phyloP scores from a whole-genome alignment of 2,113 vertebrate species.

The Porphyrio hochstetteri region DNA sequence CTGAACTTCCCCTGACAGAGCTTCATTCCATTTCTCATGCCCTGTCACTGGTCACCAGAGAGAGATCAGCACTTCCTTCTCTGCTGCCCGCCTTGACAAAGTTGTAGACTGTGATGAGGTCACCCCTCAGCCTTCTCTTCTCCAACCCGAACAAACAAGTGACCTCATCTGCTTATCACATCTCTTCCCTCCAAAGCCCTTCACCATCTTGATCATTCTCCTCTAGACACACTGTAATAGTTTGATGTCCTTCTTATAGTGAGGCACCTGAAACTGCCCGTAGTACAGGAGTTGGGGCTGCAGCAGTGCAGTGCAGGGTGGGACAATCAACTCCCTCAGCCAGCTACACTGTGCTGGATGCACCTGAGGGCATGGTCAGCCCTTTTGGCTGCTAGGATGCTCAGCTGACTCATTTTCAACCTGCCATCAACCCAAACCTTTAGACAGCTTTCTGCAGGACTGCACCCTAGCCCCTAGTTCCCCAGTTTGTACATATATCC shows the following conservation, averaged over 20 bases:
- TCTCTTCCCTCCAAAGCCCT: background rate
- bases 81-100: too few relatives aligned
- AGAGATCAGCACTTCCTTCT: too few relatives aligned
- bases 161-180: background rate
- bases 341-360: background rate
- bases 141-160: background rate
- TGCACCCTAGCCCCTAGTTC: background rate
- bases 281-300: background rate
- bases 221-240: background rate
- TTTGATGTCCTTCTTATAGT: background rate
- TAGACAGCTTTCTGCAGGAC: background rate
- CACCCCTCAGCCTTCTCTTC: background rate
- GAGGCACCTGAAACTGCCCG: background rate
- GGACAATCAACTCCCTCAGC: background rate
- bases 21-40: background rate
- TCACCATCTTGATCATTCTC: background rate
- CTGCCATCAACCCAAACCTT: too few relatives aligned
- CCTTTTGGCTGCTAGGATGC: background rate
- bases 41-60: too few relatives aligned
- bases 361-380: background rate
- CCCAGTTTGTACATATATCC: background rate
- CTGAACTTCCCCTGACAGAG: background rate
- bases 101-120: too few relatives aligned
- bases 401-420: background rate
- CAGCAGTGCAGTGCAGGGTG: background rate